These are phyloP conservation scores for Drosophila carrolli DNA, from an alignment of 1,140 invertebrate species.

Conservation along the genomic window DNA sequence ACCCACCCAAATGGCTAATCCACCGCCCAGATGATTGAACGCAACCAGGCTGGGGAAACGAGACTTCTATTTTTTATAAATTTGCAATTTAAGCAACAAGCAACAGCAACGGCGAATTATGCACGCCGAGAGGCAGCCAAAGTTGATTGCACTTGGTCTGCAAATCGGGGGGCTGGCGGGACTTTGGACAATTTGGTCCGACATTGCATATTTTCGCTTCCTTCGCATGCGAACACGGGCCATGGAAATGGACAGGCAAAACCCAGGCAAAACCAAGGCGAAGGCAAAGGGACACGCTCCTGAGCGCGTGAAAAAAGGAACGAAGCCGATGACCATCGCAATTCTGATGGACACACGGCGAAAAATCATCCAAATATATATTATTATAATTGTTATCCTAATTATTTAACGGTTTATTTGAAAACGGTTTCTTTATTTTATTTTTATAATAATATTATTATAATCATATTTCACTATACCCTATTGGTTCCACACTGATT, in stretches of 20 bases:
- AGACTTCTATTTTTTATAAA: constrained; percentile 71
- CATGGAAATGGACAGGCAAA: constrained; percentile 11
- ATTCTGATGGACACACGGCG: constrained; percentile 27
- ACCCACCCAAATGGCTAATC: constrained; percentile 39
- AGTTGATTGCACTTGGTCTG: constrained; percentile 67
- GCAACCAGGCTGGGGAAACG: constrained; percentile 5
- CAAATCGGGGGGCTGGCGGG: constrained; percentile 1
- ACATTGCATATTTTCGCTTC: constrained; percentile 55
- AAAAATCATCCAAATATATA: not conserved
- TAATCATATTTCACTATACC: no score
- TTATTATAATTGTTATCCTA: not conserved
- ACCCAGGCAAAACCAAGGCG: constrained; percentile 9
- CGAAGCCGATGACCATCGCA: constrained; percentile 46
- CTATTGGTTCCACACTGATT: no score
- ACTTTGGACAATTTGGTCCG: constrained; percentile 50
- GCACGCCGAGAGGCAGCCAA: constrained; percentile 60
- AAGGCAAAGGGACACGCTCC: constrained; percentile 50
- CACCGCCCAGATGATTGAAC: constrained; percentile 33
- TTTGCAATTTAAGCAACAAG: constrained; percentile 61
- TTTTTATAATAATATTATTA: no score
- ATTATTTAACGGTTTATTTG: not conserved
- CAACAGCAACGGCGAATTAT: constrained; percentile 57
- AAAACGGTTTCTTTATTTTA: no score
- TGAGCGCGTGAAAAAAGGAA: constrained; percentile 58
- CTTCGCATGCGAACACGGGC: constrained; percentile 41